These are phyloP conservation scores for Dexiosoma caninum DNA, from an alignment of 2,888 invertebrate genomes.

Conservation along the genomic window DNA sequence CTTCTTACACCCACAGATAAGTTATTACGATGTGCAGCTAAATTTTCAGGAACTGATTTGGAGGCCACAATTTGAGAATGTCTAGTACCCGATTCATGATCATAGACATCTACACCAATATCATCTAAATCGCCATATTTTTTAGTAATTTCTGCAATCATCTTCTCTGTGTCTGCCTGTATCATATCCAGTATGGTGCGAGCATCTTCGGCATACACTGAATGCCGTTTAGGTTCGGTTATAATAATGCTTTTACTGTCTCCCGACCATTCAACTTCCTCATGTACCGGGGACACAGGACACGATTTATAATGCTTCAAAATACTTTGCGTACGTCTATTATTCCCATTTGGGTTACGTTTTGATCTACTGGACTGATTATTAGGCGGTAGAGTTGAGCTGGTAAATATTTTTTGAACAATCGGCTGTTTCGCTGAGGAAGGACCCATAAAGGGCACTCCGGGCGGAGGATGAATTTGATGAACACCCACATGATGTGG, in stretches of 20 bases:
- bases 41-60: conserved; percentile 73
- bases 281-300: conserved; percentile 89
- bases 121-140: conserved; percentile 82
- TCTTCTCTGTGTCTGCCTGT: conserved; percentile 82
- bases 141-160: conserved; percentile 83
- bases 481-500: conserved; percentile 77
- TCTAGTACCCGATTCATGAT: conserved; percentile 51
- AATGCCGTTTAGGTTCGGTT: conserved; percentile 76
- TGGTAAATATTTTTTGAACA: conserved; percentile 35
- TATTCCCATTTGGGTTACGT: conserved; percentile 73
- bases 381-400: conserved; percentile 54
- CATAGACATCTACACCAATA: conserved; percentile 64
- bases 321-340: conserved; percentile 79
- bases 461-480: conserved; percentile 74
- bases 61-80: conserved; percentile 69
- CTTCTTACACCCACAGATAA: conserved; percentile 43
- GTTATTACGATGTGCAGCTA: conserved; percentile 60
- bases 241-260: conserved; percentile 71
- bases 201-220: conserved; percentile 78
- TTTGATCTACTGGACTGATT: conserved; percentile 70
- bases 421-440: conserved; percentile 4
- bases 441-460: conserved; percentile 69
- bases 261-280: conserved; percentile 83
- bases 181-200: conserved; percentile 82
- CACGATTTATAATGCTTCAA: conserved; percentile 86